Evolutionary conservation across 2,113 vertebrate species (phyloP), one percentile per base, ranked within the genome.

Genomic region (Heterotis niloticus): DNA sequence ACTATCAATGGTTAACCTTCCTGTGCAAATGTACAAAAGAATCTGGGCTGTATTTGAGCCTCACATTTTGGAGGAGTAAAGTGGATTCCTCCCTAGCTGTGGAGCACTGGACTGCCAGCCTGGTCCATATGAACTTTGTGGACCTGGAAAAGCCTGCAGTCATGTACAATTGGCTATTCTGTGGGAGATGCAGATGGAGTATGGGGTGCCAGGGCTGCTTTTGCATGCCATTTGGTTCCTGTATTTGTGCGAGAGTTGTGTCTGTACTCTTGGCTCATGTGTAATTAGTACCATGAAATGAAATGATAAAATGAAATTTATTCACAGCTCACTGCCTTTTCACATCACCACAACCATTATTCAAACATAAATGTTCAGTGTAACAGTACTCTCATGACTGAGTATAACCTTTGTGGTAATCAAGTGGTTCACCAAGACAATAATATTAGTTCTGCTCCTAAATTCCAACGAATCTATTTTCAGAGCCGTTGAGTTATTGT

Each of bases 401-500:
- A 64, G 54, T 26, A 76, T 82, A 75, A 79, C 77, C 79, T 84
- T 18, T 70, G 83, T 75, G 66, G 76, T 73, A 79, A 84, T 81
- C 75, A 88, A 86, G 24, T 7, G 69, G 80, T 78, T 76, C 86
- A 84, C 81, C 83, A 83, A 84, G 72, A 81, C 89, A 91, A 90
- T 90, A 89, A 90, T 86, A 89, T 90, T 86, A 77, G 84, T 59
- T 67, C 56, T 52, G 65, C 57, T 24, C 79, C 64, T 64, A 28
- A 88, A 90, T 90, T 89, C 88, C 88, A 89, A 88, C 76, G 82
- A 80, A 84, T 87, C 88, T 90, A 87, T 83, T 86, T 82, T 88
- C 84, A 87, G 87, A 90, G 89, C 89, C 81, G 86, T 83, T 82
- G 83, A 85, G 87, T 88, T 90, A 90, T 91, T 89, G 86, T 85